Conservation (phyloP, 2,888 invertebrate species). For the Protodeltote pygarga region DNA sequence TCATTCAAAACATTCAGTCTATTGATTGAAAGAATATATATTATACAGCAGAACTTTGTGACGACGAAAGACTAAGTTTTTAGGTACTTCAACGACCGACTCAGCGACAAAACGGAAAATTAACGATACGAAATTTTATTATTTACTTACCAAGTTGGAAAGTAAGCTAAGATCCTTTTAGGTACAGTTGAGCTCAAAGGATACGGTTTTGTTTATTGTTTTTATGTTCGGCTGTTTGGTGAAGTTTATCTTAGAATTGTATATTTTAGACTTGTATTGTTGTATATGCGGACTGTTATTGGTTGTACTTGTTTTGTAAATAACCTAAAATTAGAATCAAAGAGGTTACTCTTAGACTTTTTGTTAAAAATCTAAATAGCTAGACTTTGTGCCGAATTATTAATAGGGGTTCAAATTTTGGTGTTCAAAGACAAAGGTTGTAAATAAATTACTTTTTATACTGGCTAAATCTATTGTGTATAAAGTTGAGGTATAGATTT, state of each 20-base stretch:
- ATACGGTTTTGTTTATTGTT: conserved; percentile 34
- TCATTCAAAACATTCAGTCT: conserved; percentile 8
- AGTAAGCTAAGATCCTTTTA: conserved; percentile 45
- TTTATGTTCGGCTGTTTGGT: conserved; percentile 6
- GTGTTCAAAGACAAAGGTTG: no score
- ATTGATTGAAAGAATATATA: conserved; percentile 32
- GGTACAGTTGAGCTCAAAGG: conserved; percentile 26
- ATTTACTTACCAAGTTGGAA: conserved; percentile 43
- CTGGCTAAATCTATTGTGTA: no score
- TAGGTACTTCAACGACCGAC: conserved; percentile 16
- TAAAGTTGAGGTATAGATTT: no score
- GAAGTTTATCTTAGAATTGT: conserved; percentile 7
- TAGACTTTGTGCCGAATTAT: no score
- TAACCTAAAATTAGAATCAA: no score
- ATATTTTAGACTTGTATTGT: no score
- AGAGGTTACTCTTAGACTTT: no score
- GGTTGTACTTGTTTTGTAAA: no score
- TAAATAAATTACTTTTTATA: no score
- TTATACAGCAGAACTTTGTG: conserved; percentile 25
- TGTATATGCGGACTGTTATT: no score
- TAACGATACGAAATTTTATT: conserved; percentile 46
- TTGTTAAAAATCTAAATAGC: no score
- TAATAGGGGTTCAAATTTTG: no score
- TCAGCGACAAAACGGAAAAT: conserved; percentile 44
- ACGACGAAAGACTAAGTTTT: conserved; percentile 30